phyloP scores from a whole-genome alignment of 2,797 vertebrate genomes.

The Chloroceryle inda region DNA sequence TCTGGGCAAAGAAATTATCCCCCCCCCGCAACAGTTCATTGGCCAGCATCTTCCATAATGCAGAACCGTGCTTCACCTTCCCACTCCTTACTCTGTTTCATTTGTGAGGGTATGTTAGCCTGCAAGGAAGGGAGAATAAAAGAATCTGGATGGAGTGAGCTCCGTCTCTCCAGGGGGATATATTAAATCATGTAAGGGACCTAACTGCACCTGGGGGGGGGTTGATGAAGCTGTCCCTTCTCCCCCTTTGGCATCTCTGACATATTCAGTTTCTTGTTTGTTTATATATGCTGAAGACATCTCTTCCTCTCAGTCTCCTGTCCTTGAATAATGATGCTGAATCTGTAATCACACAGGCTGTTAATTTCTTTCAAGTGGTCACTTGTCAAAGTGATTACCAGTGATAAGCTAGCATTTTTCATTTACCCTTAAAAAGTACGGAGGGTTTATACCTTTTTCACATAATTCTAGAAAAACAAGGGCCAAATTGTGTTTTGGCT shows the following conservation, averaged over 20 bases:
- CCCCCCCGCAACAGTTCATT: rapidly evolving
- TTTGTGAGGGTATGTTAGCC: background rate
- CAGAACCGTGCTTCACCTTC: background rate
- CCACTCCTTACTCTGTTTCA: background rate
- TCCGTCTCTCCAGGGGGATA: background rate
- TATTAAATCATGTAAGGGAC: background rate
- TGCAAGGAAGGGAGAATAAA: background rate
- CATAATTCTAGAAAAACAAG: background rate
- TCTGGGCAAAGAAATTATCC: background rate
- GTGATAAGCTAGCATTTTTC: background rate
- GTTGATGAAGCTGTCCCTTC: background rate
- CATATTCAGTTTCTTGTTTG: background rate
- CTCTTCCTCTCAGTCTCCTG: background rate
- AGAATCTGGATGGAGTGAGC: background rate
- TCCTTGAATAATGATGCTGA: background rate
- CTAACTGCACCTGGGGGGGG: background rate
- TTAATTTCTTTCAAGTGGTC: background rate
- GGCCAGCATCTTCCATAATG: background rate
- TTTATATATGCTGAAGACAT: background rate
- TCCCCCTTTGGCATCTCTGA: background rate
- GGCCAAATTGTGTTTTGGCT: background rate
- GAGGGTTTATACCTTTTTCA: background rate
- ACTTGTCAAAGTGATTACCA: background rate
- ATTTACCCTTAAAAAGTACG: background rate
- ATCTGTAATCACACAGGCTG: background rate